phyloP scores from a whole-genome alignment of 2,888 invertebrate genomes.

The Polietes domitor region DNA sequence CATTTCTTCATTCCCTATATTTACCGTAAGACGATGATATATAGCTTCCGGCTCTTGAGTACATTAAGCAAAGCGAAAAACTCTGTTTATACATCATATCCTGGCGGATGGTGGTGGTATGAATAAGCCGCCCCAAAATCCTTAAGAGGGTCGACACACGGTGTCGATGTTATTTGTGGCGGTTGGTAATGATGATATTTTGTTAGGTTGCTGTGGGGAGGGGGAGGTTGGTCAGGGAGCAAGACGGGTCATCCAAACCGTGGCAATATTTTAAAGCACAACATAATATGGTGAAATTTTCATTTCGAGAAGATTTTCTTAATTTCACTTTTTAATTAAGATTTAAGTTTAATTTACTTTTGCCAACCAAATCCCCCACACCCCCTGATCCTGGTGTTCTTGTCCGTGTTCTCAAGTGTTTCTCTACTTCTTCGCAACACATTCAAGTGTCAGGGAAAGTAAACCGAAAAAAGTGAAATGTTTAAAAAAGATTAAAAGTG shows the following conservation, averaged over 20 bases:
- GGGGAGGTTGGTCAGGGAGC: not conserved
- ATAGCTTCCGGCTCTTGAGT: slow-evolving; percentile 34
- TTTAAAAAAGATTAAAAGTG: too few species aligned
- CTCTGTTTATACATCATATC: not conserved
- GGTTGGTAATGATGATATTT: not conserved
- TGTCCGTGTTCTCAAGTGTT: not conserved
- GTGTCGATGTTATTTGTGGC: not conserved
- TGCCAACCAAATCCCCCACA: not conserved
- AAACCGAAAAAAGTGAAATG: too few species aligned
- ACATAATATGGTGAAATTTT: not conserved
- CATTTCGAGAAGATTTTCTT: slow-evolving; percentile 11
- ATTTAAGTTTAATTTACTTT: slow-evolving; percentile 25
- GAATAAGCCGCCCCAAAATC: not conserved
- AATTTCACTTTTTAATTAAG: slow-evolving; percentile 44
- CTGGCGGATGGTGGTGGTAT: not conserved
- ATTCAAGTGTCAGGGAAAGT: too few species aligned
- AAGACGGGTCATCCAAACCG: not conserved
- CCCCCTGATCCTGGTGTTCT: not conserved
- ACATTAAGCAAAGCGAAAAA: slow-evolving; percentile 4
- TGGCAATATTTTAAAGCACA: slow-evolving; percentile 5
- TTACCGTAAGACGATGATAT: slow-evolving; percentile 11
- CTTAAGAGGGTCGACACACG: not conserved
- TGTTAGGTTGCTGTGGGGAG: not conserved
- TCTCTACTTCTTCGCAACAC: not conserved
- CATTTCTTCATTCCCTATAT: not conserved